These are phyloP conservation scores for Platyrinchus mystaceus DNA, from an alignment of 2,797 vertebrate genomes.

Conservation along the genomic window DNA sequence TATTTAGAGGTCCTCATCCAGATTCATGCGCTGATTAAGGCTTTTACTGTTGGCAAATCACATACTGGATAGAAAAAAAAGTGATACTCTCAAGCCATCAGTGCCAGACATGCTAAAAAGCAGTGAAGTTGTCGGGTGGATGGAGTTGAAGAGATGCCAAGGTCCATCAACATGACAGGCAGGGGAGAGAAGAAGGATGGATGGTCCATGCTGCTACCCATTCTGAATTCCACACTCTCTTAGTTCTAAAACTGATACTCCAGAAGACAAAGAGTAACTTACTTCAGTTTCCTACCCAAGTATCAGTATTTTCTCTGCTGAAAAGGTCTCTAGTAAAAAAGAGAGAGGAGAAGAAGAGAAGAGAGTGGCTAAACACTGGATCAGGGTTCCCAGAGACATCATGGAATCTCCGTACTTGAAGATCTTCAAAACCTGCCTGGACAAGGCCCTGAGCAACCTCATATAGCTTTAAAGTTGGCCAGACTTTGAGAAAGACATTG, in stretches of 20 bases:
- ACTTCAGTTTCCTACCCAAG: not conserved
- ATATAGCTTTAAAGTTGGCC: not conserved
- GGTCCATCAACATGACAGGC: not conserved
- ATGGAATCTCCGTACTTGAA: not conserved
- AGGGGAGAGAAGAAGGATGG: not conserved
- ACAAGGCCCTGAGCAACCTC: not conserved
- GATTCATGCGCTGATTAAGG: not conserved
- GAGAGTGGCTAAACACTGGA: not conserved
- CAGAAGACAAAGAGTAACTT: not conserved
- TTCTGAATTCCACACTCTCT: not conserved
- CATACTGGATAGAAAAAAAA: not conserved
- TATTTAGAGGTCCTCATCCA: not conserved
- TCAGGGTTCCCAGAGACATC: not conserved
- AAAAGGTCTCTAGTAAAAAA: not conserved
- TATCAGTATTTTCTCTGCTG: not conserved
- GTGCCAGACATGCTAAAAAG: conserved; percentile 26
- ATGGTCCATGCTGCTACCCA: not conserved
- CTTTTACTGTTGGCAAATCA: not conserved
- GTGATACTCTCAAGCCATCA: not conserved
- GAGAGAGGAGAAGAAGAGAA: not conserved
- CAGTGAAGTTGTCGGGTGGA: not conserved
- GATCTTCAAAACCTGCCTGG: not conserved
- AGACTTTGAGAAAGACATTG: not conserved
- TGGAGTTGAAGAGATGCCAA: conserved; percentile 19
- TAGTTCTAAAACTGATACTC: not conserved